phyloP scores from a whole-genome alignment of 1,140 invertebrate genomes.

The Drosophila nannoptera region DNA sequence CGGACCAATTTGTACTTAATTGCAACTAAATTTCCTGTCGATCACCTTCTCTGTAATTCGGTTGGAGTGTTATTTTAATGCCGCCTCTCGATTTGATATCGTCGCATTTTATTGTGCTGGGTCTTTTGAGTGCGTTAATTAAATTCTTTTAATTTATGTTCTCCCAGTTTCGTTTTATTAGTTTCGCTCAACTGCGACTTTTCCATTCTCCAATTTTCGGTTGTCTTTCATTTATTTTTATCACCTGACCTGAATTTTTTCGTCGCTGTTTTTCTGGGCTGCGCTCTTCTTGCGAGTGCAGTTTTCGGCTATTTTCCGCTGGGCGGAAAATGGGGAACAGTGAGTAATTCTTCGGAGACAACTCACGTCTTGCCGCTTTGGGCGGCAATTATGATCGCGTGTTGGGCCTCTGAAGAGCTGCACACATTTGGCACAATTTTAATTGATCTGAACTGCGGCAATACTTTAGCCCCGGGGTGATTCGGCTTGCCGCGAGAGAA shows the following conservation, averaged over 20 bases:
- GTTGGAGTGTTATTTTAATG: no score
- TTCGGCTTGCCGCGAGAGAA: background rate
- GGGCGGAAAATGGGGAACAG: background rate
- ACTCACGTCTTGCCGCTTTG: slow-evolving; percentile 15
- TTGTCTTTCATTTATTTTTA: slow-evolving; percentile 39
- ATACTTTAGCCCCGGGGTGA: slow-evolving; percentile 6
- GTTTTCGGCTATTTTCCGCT: background rate
- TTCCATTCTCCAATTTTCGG: background rate
- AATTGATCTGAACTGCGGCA: slow-evolving; percentile 34
- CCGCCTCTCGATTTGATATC: no score
- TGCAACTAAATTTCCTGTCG: no score
- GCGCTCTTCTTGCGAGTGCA: background rate
- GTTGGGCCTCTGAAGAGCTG: slow-evolving; percentile 17
- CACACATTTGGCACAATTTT: slow-evolving; percentile 40
- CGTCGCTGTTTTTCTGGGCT: slow-evolving; percentile 14
- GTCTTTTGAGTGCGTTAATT: no score
- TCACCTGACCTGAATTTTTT: slow-evolving; percentile 35
- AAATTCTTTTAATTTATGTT: no score
- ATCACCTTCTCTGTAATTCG: no score
- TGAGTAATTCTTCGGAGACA: background rate
- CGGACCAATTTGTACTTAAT: no score
- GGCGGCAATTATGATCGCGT: slow-evolving; percentile 31
- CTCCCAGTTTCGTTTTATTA: background rate
- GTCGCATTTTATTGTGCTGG: no score
- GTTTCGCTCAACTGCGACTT: no score